Evolutionary conservation across 2,113 vertebrate species (phyloP).

Genomic region (Zosterops japonicus): DNA sequence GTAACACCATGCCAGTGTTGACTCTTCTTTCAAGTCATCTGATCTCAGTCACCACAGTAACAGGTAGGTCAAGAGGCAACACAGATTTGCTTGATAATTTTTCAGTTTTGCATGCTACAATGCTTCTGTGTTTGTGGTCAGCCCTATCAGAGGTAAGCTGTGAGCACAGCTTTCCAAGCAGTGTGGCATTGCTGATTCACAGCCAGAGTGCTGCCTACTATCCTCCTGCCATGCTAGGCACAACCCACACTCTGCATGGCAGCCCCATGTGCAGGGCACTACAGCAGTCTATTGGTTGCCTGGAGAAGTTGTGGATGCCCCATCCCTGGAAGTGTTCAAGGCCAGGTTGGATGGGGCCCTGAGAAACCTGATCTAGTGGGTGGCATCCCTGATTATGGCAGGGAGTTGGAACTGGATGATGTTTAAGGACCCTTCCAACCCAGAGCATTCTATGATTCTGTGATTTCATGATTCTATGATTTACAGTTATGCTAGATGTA

Average conservation of each 20-base stretch:
- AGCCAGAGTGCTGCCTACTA: rapidly evolving
- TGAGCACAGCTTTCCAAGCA: not conserved
- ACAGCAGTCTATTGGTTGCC: not conserved
- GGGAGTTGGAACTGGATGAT: not conserved
- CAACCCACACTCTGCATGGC: rapidly evolving
- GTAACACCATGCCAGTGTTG: not conserved
- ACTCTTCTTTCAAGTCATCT: not conserved
- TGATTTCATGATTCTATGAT: not conserved
- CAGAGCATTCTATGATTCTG: not conserved
- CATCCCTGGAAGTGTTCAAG: not conserved
- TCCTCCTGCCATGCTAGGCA: not conserved
- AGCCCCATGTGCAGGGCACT: rapidly evolving
- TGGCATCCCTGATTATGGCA: not conserved
- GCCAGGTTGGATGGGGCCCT: not conserved
- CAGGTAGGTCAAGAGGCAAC: not conserved
- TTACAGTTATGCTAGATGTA: not conserved
- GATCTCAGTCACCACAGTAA: not conserved
- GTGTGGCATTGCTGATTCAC: not conserved
- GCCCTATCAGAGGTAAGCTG: not conserved
- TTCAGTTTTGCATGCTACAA: not conserved
- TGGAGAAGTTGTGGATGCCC: not conserved
- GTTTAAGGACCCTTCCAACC: not conserved
- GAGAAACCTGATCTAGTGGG: not conserved
- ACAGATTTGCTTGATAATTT: not conserved
- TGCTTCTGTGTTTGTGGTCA: not conserved